These are phyloP conservation scores for Spea bombifrons DNA, from an alignment of 2,113 vertebrate genomes.

Conservation along the genomic window DNA sequence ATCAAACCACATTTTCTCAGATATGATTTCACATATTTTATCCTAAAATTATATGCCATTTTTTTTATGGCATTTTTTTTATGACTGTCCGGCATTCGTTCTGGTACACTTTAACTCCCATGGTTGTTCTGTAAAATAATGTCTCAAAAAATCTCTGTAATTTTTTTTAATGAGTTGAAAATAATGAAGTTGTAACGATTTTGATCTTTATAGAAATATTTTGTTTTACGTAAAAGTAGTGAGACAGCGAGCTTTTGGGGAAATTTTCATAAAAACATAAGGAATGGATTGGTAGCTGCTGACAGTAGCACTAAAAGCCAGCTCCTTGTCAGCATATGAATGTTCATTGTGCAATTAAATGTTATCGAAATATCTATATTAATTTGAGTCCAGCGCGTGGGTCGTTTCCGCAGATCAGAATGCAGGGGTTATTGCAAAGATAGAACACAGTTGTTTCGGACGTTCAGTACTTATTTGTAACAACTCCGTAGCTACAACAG, in stretches of 20 bases:
- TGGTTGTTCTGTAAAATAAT: too few species aligned
- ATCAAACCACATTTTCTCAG: too few species aligned
- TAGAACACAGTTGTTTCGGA: too few species aligned
- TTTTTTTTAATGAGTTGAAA: neutral
- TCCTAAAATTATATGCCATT: too few species aligned
- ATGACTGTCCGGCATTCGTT: too few species aligned
- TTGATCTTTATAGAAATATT: neutral
- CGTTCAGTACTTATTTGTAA: too few species aligned
- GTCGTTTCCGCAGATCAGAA: conserved; percentile 3
- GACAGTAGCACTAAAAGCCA: conserved; percentile 33
- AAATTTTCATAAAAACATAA: conserved; percentile 29
- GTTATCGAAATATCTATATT: conserved; percentile 7
- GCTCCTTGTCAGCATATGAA: conserved; percentile 32
- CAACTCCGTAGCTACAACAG: too few species aligned
- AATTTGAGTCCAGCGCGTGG: neutral
- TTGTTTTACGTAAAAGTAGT: neutral
- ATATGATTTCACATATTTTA: too few species aligned
- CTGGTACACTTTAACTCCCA: too few species aligned
- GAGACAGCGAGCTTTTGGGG: neutral
- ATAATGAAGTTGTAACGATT: neutral
- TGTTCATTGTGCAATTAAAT: conserved; percentile 25
- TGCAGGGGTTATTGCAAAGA: neutral
- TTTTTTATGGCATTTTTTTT: too few species aligned
- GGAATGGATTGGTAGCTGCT: conserved; percentile 40
- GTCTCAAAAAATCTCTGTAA: too few species aligned